Conservation (phyloP, 1,140 invertebrate genomes). For the Berghia stephanieae region DNA sequence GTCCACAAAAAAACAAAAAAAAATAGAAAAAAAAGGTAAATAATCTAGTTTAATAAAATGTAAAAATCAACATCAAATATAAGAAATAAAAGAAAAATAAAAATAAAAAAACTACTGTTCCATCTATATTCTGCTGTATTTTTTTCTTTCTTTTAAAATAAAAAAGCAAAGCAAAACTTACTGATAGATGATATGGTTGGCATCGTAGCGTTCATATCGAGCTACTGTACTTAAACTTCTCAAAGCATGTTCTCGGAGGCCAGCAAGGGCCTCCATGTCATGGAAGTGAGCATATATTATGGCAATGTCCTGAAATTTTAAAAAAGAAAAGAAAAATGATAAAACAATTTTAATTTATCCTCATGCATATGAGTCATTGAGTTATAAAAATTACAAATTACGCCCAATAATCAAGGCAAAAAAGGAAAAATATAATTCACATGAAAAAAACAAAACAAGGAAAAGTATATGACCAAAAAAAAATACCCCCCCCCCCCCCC, state of each 20-base stretch:
- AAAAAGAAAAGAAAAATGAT: constrained; percentile 8
- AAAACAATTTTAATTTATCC: neutral
- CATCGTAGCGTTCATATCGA: constrained; percentile 78
- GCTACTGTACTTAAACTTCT: constrained; percentile 77
- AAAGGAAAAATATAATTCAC: too few relatives aligned
- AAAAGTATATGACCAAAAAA: too few relatives aligned
- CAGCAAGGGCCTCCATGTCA: constrained; percentile 78
- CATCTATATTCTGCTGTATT: neutral
- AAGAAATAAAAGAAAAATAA: neutral
- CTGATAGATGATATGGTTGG: constrained; percentile 84
- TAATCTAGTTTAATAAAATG: too few relatives aligned
- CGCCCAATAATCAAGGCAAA: too few relatives aligned
- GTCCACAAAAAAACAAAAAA: too few relatives aligned
- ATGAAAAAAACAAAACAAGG: too few relatives aligned
- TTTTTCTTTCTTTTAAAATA: neutral
- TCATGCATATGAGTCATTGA: too few relatives aligned
- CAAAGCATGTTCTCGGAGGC: constrained; percentile 77
- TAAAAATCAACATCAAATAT: too few relatives aligned
- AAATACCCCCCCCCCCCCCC: too few relatives aligned
- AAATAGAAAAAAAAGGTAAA: too few relatives aligned
- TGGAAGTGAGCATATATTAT: constrained; percentile 80
- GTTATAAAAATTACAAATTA: too few relatives aligned
- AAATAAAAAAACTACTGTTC: neutral
- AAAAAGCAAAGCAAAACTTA: constrained; percentile 66
- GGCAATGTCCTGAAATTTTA: constrained; percentile 75